These are phyloP conservation scores for Dipus sagitta DNA, from an alignment of 2,797 vertebrate genomes.

Conservation along the genomic window DNA sequence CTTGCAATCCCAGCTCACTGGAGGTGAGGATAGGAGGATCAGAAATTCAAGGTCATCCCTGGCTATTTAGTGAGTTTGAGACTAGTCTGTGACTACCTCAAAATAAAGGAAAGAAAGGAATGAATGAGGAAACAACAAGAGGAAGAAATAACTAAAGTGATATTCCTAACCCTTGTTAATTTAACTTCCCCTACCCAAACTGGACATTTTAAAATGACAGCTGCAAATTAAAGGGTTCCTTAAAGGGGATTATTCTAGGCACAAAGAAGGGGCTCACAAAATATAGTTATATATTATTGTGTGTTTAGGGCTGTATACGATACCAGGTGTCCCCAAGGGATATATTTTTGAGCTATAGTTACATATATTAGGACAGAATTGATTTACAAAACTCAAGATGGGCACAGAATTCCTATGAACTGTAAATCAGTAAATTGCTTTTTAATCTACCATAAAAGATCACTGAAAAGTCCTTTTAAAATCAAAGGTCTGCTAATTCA, in stretches of 20 bases:
- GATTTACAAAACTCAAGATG: constrained; percentile 81
- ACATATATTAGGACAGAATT: constrained; percentile 76
- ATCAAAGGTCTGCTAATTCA: constrained; percentile 85
- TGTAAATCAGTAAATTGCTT: constrained; percentile 85
- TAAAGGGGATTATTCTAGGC: neutral
- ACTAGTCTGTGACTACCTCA: too few species aligned
- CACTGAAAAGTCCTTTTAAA: constrained; percentile 83
- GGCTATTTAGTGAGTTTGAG: too few species aligned
- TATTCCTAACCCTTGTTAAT: neutral
- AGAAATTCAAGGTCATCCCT: too few species aligned
- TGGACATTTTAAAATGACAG: neutral
- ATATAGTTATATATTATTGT: neutral
- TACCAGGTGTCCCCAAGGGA: constrained; percentile 68
- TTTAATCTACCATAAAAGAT: constrained; percentile 85
- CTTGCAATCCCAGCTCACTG: too few species aligned
- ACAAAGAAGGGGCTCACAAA: neutral
- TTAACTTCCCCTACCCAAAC: neutral
- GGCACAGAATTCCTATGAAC: constrained; percentile 80
- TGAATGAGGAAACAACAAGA: neutral
- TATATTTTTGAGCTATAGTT: constrained; percentile 52
- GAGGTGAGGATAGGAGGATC: too few species aligned
- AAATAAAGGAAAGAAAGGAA: neutral
- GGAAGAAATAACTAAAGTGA: neutral
- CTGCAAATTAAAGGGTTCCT: constrained; percentile 12
- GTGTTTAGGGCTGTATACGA: constrained; percentile 42